Evolutionary conservation across 2,888 invertebrate genomes (phyloP).

Genomic region (Neoascia interrupta): DNA sequence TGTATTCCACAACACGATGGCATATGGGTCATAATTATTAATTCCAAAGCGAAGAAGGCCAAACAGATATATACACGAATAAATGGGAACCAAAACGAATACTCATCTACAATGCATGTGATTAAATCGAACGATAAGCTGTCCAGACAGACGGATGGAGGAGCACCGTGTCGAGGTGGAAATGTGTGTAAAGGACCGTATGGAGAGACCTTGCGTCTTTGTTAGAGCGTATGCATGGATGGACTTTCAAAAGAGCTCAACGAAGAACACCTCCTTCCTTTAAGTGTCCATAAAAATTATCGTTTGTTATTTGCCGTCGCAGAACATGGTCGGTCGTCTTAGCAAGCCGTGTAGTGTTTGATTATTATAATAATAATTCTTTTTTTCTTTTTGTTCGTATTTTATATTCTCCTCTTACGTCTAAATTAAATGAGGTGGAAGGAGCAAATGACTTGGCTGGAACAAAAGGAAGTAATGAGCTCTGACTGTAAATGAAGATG

Average conservation of each 20-base stretch:
- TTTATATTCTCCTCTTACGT: slow-evolving; percentile 41
- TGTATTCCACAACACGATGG: slow-evolving; percentile 31
- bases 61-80: background rate
- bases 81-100: slow-evolving; percentile 49
- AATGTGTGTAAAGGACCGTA: slow-evolving; percentile 11
- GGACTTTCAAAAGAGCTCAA: slow-evolving; percentile 12
- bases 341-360: slow-evolving; percentile 29
- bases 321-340: slow-evolving; percentile 6
- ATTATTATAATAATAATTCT: slow-evolving; percentile 45
- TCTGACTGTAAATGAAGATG: too few relatives aligned
- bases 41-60: slow-evolving; percentile 39
- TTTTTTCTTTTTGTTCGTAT: background rate
- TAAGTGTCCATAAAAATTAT: slow-evolving; percentile 55
- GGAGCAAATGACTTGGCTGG: slow-evolving; percentile 31
- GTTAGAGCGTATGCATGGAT: slow-evolving; percentile 40
- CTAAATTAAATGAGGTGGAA: slow-evolving; percentile 27
- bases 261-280: slow-evolving; percentile 43
- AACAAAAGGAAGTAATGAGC: too few relatives aligned
- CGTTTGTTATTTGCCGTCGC: slow-evolving; percentile 55
- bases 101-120: slow-evolving; percentile 63
- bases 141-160: slow-evolving; percentile 52
- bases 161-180: slow-evolving; percentile 4
- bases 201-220: slow-evolving; percentile 36
- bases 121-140: slow-evolving; percentile 63
- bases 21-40: slow-evolving; percentile 69